Evolutionary conservation across 2,113 vertebrate species (phyloP).

Genomic region (Xiphophorus maculatus): DNA sequence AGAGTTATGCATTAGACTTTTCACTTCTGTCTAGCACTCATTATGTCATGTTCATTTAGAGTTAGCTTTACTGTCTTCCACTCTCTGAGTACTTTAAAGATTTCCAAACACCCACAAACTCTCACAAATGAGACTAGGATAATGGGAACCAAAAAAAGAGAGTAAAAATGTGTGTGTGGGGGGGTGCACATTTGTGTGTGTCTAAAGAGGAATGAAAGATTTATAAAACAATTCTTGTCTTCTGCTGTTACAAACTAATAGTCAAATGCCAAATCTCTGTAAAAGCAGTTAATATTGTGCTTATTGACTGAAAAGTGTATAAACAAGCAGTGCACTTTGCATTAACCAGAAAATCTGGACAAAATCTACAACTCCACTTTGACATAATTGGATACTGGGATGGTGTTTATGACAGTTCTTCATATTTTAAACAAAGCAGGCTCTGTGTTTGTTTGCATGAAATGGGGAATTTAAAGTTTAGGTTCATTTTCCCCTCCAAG

Average conservation of each 20-base stretch:
- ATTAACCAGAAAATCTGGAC: too few relatives aligned
- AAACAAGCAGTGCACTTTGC: too few relatives aligned
- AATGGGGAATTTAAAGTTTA: too few relatives aligned
- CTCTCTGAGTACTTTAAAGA: slow-evolving; percentile 33
- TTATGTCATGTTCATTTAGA: slow-evolving; percentile 66
- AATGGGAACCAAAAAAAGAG: background rate
- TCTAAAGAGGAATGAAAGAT: background rate
- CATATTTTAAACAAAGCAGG: too few relatives aligned
- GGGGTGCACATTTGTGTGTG: too few relatives aligned
- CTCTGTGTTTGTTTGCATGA: too few relatives aligned
- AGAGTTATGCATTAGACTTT: slow-evolving; percentile 75
- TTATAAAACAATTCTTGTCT: background rate
- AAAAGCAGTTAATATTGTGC: background rate
- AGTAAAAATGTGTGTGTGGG: background rate
- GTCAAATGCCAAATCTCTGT: background rate
- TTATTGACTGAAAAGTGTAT: background rate
- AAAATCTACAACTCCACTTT: too few relatives aligned
- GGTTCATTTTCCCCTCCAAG: too few relatives aligned
- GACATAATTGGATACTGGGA: too few relatives aligned
- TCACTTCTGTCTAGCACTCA: slow-evolving; percentile 67
- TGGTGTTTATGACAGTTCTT: too few relatives aligned
- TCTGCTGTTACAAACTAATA: background rate
- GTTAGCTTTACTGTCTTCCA: slow-evolving; percentile 43
- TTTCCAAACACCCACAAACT: slow-evolving; percentile 29
- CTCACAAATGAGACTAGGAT: slow-evolving; percentile 15